These are phyloP conservation scores for Tribolium freemani DNA, from an alignment of 2,888 invertebrate species.

Conservation along the genomic window DNA sequence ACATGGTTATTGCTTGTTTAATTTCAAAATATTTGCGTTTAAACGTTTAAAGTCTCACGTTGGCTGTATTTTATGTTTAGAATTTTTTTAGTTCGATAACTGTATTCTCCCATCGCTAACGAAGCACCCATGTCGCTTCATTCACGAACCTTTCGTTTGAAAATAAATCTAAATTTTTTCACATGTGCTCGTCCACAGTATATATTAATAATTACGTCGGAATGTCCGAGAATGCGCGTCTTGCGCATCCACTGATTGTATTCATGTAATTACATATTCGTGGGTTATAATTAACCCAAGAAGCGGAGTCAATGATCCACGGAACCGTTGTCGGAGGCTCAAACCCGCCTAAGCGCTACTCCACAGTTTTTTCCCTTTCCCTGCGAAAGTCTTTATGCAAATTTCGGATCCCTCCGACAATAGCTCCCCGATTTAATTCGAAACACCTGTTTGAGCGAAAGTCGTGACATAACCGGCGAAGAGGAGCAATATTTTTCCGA, in stretches of 20 bases:
- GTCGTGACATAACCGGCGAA: neutral
- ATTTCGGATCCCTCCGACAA: conserved; percentile 12
- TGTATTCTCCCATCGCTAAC: too few relatives aligned
- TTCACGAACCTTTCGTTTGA: neutral
- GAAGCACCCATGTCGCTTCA: neutral
- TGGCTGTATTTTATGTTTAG: too few relatives aligned
- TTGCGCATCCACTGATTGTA: conserved; percentile 66
- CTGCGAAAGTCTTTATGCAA: conserved; percentile 16
- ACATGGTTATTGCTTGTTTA: too few relatives aligned
- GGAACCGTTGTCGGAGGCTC: conserved; percentile 51
- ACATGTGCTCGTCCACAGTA: conserved; percentile 39
- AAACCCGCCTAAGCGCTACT: conserved; percentile 20
- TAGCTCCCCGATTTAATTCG: conserved; percentile 5
- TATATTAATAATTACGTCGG: conserved; percentile 61
- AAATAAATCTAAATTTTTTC: neutral
- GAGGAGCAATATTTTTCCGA: neutral
- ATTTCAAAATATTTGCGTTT: too few relatives aligned
- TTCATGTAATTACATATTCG: conserved; percentile 68
- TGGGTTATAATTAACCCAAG: conserved; percentile 67
- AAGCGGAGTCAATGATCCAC: conserved; percentile 65
- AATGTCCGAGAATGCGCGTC: conserved; percentile 61
- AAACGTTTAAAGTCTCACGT: too few relatives aligned
- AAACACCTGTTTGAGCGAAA: neutral
- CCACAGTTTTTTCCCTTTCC: conserved; percentile 13
- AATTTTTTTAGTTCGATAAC: too few relatives aligned